Percentiles rank a stretch among this genome's conserved stretches.
These are phyloP conservation scores for Salminus brasiliensis DNA, from an alignment of 2,113 vertebrate genomes.

Conservation along the genomic window DNA sequence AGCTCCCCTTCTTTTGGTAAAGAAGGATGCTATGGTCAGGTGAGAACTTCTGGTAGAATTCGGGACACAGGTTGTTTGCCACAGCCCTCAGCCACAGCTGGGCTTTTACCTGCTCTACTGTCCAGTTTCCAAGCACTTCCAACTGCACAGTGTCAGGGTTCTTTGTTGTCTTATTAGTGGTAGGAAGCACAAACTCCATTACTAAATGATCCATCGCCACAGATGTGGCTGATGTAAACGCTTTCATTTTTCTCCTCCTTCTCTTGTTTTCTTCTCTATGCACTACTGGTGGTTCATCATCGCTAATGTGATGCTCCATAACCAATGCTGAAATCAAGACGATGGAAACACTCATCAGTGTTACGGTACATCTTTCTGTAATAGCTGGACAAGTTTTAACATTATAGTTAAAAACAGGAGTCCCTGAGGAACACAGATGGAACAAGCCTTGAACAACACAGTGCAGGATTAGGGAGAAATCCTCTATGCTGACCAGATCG, in stretches of 20 bases:
- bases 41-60: conserved; percentile 87
- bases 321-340: conserved; percentile 54
- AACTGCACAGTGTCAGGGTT: conserved; percentile 76
- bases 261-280: conserved; percentile 83
- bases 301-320: conserved; percentile 84
- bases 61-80: conserved; percentile 80
- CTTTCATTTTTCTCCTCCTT: conserved; percentile 90
- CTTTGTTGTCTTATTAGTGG: conserved; percentile 76
- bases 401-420: too few species aligned
- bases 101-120: conserved; percentile 92
- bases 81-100: conserved; percentile 93
- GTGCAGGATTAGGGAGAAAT: too few species aligned
- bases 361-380: too few species aligned
- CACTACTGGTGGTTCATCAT: conserved; percentile 80
- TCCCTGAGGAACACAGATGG: too few species aligned
- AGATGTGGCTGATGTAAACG: conserved; percentile 71
- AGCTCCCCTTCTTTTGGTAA: conserved; percentile 95
- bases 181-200: conserved; percentile 92
- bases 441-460: too few species aligned
- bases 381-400: too few species aligned
- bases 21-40: conserved; percentile 92
- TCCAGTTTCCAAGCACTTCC: conserved; percentile 90
- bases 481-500: too few species aligned
- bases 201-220: conserved; percentile 85
- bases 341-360: background rate